Evolutionary conservation across 2,113 vertebrate species (phyloP).

Genomic region (Gila orcuttii): DNA sequence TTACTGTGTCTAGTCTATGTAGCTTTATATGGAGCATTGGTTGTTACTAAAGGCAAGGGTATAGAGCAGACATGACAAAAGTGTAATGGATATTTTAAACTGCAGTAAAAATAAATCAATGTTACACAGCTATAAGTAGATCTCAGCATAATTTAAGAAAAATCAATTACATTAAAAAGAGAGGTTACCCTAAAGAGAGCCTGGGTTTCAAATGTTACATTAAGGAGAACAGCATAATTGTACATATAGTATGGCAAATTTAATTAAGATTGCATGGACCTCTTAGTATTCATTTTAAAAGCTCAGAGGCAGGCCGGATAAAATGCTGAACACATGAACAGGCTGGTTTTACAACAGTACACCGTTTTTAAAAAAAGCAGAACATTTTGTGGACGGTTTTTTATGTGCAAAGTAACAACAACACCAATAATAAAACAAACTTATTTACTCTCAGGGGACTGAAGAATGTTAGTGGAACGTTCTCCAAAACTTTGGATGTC

Average conservation of each 20-base stretch:
- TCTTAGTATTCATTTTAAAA: slow-evolving; percentile 23
- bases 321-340: slow-evolving; percentile 27
- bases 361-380: background rate
- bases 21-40: background rate
- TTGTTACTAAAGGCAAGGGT: background rate
- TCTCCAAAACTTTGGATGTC: background rate
- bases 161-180: slow-evolving; percentile 23
- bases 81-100: slow-evolving; percentile 1
- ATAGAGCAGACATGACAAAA: background rate
- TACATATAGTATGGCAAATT: slow-evolving; percentile 38
- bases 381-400: background rate
- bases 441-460: too few relatives aligned
- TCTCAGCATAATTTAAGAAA: background rate
- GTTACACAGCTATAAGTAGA: background rate
- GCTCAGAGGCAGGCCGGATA: slow-evolving; percentile 41
- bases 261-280: slow-evolving; percentile 32
- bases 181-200: slow-evolving; percentile 16
- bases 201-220: slow-evolving; percentile 34
- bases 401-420: too few relatives aligned
- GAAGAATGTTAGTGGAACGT: background rate
- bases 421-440: too few relatives aligned
- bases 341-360: background rate
- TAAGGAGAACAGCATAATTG: slow-evolving; percentile 45
- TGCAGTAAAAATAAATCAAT: slow-evolving; percentile 4
- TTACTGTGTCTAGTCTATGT: background rate